Conservation (phyloP, 2,113 vertebrate genomes). For the Cyanoramphus novaezelandiae region DNA sequence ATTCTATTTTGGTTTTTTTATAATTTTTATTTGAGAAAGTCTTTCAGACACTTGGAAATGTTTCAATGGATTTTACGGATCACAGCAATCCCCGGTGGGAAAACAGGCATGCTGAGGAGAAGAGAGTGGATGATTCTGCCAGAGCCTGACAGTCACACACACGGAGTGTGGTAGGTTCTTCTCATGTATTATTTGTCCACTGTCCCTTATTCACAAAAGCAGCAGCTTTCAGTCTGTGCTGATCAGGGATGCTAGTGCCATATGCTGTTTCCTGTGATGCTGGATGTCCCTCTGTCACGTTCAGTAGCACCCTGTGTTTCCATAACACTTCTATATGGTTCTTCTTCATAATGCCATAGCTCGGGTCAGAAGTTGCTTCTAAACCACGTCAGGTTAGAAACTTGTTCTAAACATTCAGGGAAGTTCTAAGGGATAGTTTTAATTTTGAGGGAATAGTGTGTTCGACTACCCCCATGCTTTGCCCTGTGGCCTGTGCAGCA, state of each 20-base stretch:
- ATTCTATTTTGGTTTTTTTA: not conserved
- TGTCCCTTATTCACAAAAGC: not conserved
- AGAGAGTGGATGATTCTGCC: not conserved
- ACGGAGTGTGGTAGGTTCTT: not conserved
- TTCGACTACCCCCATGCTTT: fast-evolving
- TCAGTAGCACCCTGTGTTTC: not conserved
- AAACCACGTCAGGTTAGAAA: not conserved
- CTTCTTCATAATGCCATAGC: not conserved
- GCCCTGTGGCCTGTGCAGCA: not conserved
- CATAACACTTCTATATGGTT: not conserved
- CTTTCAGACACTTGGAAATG: not conserved
- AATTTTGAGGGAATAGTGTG: not conserved
- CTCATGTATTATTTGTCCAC: not conserved
- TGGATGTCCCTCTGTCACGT: fast-evolving
- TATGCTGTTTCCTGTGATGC: not conserved
- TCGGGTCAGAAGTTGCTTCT: not conserved
- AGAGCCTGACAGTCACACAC: fast-evolving
- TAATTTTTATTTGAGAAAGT: not conserved
- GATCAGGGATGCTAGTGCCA: not conserved
- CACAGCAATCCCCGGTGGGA: not conserved
- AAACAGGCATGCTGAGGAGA: not conserved
- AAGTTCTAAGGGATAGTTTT: not conserved
- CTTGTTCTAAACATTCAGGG: not conserved
- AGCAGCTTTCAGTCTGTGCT: not conserved
- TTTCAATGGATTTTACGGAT: not conserved